These are phyloP conservation scores for Nasonia longicornis DNA, from an alignment of 1,140 invertebrate genomes.

Conservation along the genomic window DNA sequence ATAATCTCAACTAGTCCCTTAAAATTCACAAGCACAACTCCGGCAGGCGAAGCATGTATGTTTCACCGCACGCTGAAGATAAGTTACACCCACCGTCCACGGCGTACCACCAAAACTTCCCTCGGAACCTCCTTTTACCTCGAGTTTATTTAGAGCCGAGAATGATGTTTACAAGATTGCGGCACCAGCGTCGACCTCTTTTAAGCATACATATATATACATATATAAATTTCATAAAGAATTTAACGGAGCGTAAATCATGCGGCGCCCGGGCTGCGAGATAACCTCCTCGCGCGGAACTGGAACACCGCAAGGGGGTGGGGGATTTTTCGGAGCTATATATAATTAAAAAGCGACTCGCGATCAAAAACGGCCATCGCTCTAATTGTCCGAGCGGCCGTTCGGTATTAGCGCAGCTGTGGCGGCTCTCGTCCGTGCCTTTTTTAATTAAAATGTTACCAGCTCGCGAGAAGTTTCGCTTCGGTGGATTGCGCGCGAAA, in stretches of 20 bases:
- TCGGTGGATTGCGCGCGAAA: conserved; percentile 7
- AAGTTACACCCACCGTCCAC: not conserved
- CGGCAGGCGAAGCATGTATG: not conserved
- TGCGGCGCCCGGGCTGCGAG: not conserved
- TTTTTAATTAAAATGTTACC: conserved; percentile 32
- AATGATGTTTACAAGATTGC: conserved; percentile 25
- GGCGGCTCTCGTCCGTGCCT: not conserved
- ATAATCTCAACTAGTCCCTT: not conserved
- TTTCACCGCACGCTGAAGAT: not conserved
- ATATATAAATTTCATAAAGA: conserved; percentile 37
- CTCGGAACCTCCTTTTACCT: not conserved
- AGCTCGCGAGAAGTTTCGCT: not conserved
- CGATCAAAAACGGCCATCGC: not conserved
- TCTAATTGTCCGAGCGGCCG: not conserved
- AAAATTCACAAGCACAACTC: not conserved
- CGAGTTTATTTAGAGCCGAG: conserved; percentile 27
- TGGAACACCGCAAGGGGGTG: not conserved
- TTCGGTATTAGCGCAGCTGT: not conserved
- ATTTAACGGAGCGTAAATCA: conserved; percentile 34
- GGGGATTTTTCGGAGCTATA: not conserved
- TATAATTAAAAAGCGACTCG: not conserved
- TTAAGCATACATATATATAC: conserved; percentile 14
- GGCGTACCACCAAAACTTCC: not conserved
- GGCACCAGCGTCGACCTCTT: not conserved
- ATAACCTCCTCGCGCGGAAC: not conserved